phyloP scores from a whole-genome alignment of 92 coral and sea anemone species.

The Bergia puertoricense region DNA sequence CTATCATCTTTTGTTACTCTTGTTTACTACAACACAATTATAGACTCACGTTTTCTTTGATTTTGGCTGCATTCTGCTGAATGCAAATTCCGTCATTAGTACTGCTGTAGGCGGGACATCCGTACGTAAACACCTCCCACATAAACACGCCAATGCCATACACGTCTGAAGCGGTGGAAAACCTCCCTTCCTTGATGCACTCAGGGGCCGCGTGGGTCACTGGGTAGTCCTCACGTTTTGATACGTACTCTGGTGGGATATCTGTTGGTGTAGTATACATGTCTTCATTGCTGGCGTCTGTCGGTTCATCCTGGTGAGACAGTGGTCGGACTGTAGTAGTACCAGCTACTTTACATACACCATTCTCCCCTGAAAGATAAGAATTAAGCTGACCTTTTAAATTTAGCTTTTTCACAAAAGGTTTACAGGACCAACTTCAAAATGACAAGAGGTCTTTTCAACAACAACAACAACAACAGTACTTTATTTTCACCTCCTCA shows the following conservation, averaged over 20 bases:
- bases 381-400: not conserved
- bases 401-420: no score
- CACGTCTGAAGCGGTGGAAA: constrained; percentile 2
- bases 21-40: no score
- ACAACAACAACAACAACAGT: no score
- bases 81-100: not conserved
- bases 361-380: not conserved
- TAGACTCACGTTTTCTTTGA: not conserved
- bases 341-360: not conserved
- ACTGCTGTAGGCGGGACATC: constrained; percentile 1
- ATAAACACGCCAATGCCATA: constrained; percentile 3
- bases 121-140: constrained; percentile 34
- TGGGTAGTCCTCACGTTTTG: not conserved
- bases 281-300: not conserved
- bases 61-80: not conserved
- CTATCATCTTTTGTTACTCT: no score
- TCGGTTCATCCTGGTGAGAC: not conserved
- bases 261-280: not conserved
- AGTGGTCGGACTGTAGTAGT: not conserved
- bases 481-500: no score
- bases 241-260: not conserved
- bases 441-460: no score
- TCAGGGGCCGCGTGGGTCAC: constrained; percentile 25
- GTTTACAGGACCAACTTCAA: no score
- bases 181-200: constrained; percentile 3